Percentiles rank a stretch among this genome's conserved stretches.
Evolutionary conservation across 1,140 invertebrate genomes (phyloP).

Genomic region (Drosophila sp.): DNA sequence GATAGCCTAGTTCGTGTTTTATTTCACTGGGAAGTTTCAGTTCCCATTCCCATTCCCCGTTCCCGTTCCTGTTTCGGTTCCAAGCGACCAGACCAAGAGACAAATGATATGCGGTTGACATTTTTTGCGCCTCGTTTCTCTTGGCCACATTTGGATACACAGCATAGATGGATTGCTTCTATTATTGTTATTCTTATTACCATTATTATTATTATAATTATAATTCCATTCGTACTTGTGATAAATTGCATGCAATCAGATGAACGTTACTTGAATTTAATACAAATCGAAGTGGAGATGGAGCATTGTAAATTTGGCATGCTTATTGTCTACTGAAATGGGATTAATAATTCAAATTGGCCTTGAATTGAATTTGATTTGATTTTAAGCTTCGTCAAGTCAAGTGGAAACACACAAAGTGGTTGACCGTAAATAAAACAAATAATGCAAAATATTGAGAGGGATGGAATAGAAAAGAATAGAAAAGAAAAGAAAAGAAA

Average conservation of each 20-base stretch:
- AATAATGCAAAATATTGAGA: neutral
- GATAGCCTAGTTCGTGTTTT: slow-evolving; percentile 18
- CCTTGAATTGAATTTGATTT: slow-evolving; percentile 36
- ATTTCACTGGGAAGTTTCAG: slow-evolving; percentile 12
- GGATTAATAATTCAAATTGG: slow-evolving; percentile 41
- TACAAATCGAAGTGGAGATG: slow-evolving; percentile 15
- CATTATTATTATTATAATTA: slow-evolving; percentile 27
- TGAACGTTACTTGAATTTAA: slow-evolving; percentile 39
- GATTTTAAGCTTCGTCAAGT: slow-evolving; percentile 17
- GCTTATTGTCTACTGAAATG: slow-evolving; percentile 6
- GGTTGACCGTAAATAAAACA: neutral
- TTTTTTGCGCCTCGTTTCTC: slow-evolving; percentile 35
- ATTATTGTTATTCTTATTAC: slow-evolving; percentile 10
- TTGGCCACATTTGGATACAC: slow-evolving; percentile 36
- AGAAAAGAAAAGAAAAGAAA: neutral
- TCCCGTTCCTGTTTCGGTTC: neutral
- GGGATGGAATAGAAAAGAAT: neutral
- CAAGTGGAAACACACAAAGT: slow-evolving; percentile 6
- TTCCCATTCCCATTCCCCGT: neutral
- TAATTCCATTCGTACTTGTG: slow-evolving; percentile 10
- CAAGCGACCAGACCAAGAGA: slow-evolving; percentile 28
- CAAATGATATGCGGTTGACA: slow-evolving; percentile 66
- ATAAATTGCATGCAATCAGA: slow-evolving; percentile 70
- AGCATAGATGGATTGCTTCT: slow-evolving; percentile 6
- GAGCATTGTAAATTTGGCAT: neutral